Conservation (phyloP, 2,113 vertebrate genomes). For the Mystacornis crossleyi region DNA sequence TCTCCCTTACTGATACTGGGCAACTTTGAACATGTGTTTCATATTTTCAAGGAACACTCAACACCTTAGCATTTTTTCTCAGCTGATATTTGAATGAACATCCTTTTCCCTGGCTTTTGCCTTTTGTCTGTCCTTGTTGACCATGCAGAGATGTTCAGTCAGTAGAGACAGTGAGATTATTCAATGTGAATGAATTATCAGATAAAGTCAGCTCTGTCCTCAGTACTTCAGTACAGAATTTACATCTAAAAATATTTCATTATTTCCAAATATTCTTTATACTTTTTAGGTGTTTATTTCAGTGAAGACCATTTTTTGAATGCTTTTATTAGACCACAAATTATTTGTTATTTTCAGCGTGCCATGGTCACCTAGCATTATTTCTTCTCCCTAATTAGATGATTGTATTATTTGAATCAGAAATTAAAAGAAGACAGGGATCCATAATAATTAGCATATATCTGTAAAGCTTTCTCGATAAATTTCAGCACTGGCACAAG, state of each 20-base stretch:
- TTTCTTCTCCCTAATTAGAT: background rate
- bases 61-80: background rate
- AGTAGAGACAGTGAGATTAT: background rate
- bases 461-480: background rate
- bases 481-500: background rate
- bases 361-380: background rate
- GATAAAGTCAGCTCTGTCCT: background rate
- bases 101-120: background rate
- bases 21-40: background rate
- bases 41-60: background rate
- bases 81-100: background rate
- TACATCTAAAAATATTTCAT: background rate
- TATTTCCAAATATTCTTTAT: background rate
- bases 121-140: background rate
- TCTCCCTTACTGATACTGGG: background rate
- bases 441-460: background rate
- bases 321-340: background rate
- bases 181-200: background rate
- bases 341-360: background rate
- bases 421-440: background rate
- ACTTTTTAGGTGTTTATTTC: background rate
- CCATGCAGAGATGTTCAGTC: background rate
- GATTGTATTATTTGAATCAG: background rate
- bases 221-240: background rate
- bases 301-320: background rate